A percentile compares a stretch with the other conserved stretches of the same genome.
These are phyloP conservation scores for Eutolmus rufibarbis DNA, from an alignment of 2,888 invertebrate genomes.

Conservation along the genomic window DNA sequence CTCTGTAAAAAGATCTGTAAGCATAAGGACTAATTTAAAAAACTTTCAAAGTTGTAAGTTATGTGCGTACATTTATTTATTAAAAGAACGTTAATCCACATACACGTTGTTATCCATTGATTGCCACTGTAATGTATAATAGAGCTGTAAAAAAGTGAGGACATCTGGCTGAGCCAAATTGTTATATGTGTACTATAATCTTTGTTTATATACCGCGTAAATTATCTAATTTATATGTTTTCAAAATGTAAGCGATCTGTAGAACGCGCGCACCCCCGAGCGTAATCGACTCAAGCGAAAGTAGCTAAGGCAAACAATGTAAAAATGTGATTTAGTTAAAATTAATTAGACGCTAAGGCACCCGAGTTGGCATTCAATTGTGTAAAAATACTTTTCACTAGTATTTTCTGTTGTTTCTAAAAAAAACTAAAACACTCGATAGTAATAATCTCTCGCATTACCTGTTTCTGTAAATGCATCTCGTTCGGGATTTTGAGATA, in stretches of 20 bases:
- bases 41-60: not conserved
- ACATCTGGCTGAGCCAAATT: conserved; percentile 30
- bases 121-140: conserved; percentile 7
- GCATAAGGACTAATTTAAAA: conserved; percentile 11
- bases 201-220: conserved; percentile 41
- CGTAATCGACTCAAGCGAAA: not conserved
- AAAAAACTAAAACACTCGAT: not conserved
- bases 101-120: conserved; percentile 37
- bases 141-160: conserved; percentile 20
- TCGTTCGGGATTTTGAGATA: not conserved
- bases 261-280: not conserved
- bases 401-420: not conserved
- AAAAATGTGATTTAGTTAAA: conserved; percentile 41
- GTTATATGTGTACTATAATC: conserved; percentile 32
- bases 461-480: not conserved
- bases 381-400: not conserved
- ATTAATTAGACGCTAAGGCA: conserved; percentile 13
- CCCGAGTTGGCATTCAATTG: not conserved
- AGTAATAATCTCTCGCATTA: not conserved
- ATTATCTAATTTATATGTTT: conserved; percentile 46
- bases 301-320: conserved; percentile 25
- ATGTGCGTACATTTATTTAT: conserved; percentile 34
- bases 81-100: conserved; percentile 25
- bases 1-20: not conserved
- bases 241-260: conserved; percentile 12